Evolutionary conservation across 2,797 vertebrate species (phyloP).

Genomic region (Todus mexicanus): DNA sequence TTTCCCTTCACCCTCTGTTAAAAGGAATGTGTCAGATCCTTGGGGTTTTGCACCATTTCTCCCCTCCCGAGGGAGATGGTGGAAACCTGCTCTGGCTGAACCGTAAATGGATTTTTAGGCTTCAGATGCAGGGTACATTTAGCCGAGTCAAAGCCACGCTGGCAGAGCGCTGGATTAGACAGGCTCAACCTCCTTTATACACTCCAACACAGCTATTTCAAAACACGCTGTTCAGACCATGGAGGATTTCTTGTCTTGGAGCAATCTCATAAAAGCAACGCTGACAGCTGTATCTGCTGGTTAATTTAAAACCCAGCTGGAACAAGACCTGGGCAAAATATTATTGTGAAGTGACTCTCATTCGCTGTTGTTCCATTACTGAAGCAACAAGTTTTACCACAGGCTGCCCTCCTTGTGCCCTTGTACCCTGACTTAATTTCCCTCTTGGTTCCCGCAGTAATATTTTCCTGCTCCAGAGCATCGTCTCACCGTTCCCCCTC

Average conservation of each 20-base stretch:
- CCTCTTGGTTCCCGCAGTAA: conserved; percentile 11
- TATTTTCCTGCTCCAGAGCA: neutral
- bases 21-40: neutral
- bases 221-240: neutral
- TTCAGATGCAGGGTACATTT: neutral
- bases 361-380: neutral
- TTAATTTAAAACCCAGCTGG: conserved; percentile 62
- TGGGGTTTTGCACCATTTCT: neutral
- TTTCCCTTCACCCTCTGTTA: neutral
- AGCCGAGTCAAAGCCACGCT: neutral
- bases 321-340: conserved; percentile 36
- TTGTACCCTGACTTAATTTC: conserved; percentile 6
- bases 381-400: conserved; percentile 37
- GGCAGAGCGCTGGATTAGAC: neutral
- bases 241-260: conserved; percentile 27
- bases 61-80: neutral
- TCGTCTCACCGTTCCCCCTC: neutral
- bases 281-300: conserved; percentile 39
- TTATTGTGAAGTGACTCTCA: conserved; percentile 10
- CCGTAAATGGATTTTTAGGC: neutral
- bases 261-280: conserved; percentile 31
- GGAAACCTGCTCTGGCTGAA: neutral
- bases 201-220: neutral
- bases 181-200: neutral
- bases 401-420: neutral